Conservation (phyloP, 53 echinoderm and acorn worm species). For the Mesocentrotus franciscanus region DNA sequence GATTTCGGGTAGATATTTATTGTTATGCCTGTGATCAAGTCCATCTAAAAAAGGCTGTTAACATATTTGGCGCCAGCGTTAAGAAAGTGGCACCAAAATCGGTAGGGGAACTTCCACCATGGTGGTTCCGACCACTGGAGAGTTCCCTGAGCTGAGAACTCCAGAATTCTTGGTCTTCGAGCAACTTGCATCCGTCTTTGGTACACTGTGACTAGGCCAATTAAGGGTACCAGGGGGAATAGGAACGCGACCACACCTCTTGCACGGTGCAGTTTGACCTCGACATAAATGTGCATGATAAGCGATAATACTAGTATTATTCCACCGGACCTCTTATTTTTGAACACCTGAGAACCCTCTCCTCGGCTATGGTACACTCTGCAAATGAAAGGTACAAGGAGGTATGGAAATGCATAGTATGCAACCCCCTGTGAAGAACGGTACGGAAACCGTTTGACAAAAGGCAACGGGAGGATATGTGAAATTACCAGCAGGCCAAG, state of each 20-base stretch:
- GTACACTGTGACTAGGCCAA: constrained; percentile 4
- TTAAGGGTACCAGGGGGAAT: neutral
- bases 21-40: too few relatives aligned
- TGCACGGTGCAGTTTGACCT: neutral
- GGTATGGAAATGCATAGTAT: neutral
- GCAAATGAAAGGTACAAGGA: neutral
- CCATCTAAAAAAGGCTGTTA: neutral
- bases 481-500: neutral
- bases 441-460: neutral
- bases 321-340: neutral
- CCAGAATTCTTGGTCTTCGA: neutral
- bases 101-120: constrained; percentile 31
- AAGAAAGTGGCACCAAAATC: neutral
- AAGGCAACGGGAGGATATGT: neutral
- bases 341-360: neutral
- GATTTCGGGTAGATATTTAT: too few relatives aligned
- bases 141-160: neutral
- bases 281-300: neutral
- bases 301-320: neutral
- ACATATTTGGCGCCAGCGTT: neutral
- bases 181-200: neutral
- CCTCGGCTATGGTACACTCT: neutral
- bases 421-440: neutral
- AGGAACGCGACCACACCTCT: neutral
- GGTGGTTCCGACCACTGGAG: constrained; percentile 2